These are phyloP conservation scores for Porites lobata DNA, from an alignment of 92 coral and sea anemone genomes.

Conservation along the genomic window DNA sequence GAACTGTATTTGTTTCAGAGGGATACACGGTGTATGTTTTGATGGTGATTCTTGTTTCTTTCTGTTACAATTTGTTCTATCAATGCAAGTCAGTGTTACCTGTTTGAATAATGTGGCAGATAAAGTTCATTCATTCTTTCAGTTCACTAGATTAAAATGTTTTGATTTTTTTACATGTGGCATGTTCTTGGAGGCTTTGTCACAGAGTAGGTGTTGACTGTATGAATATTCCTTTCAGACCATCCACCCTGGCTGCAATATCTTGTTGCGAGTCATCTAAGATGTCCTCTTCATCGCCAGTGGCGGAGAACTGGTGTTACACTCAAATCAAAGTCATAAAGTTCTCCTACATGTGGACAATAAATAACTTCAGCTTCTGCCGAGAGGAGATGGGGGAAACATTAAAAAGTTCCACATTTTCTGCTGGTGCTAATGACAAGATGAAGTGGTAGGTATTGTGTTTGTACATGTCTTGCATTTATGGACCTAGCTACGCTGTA, in stretches of 20 bases:
- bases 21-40: no score
- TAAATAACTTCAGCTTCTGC: conserved; percentile 97
- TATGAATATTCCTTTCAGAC: conserved; percentile 11
- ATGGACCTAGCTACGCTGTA: no score
- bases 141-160: no score
- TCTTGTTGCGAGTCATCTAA: conserved; percentile 83
- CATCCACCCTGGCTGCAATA: conserved; percentile 85
- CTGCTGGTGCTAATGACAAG: conserved; percentile 99
- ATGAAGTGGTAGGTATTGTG: conserved; percentile 89
- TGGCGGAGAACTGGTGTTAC: conserved; percentile 99
- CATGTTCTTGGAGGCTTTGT: no score
- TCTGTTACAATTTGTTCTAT: no score
- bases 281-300: conserved; percentile 94
- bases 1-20: no score
- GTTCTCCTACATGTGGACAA: conserved; percentile 99
- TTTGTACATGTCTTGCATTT: background rate
- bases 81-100: no score
- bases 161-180: no score
- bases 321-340: conserved; percentile 98
- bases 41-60: no score
- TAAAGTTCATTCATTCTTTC: no score
- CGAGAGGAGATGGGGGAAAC: conserved; percentile 99
- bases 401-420: conserved; percentile 96
- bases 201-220: no score
- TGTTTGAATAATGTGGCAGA: no score